phyloP scores from a whole-genome alignment of 2,888 invertebrate genomes.

The Campoplex capitator region DNA sequence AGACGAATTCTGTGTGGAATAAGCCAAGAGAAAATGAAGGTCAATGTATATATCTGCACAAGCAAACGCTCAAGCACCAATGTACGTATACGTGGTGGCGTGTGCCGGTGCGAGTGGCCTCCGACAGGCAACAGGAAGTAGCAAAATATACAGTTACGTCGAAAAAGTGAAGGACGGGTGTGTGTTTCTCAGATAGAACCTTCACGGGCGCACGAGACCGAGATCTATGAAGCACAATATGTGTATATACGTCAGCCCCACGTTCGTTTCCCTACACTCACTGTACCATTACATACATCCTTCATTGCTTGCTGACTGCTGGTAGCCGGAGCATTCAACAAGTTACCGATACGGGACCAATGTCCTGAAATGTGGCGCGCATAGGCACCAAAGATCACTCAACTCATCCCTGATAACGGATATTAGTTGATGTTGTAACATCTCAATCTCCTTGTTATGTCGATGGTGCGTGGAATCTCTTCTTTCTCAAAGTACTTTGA shows the following conservation, averaged over 20 bases:
- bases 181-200: slow-evolving; percentile 57
- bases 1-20: slow-evolving; percentile 14
- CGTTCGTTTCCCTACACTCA: slow-evolving; percentile 46
- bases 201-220: slow-evolving; percentile 42
- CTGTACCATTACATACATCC: slow-evolving; percentile 36
- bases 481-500: not conserved
- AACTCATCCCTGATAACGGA: slow-evolving; percentile 28
- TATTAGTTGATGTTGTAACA: not conserved
- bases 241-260: slow-evolving; percentile 24
- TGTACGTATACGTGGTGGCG: slow-evolving; percentile 24
- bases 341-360: slow-evolving; percentile 78
- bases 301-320: slow-evolving; percentile 54
- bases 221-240: slow-evolving; percentile 44
- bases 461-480: not conserved
- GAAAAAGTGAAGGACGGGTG: slow-evolving; percentile 65
- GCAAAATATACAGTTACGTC: slow-evolving; percentile 63
- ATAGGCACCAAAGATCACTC: slow-evolving; percentile 33
- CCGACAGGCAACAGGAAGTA: slow-evolving; percentile 68
- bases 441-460: not conserved
- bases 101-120: slow-evolving; percentile 64
- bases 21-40: slow-evolving; percentile 22
- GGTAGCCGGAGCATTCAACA: slow-evolving; percentile 75
- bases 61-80: not conserved
- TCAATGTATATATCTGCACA: slow-evolving; percentile 18
- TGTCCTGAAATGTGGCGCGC: slow-evolving; percentile 62